Evolutionary conservation across 2,888 invertebrate genomes (phyloP), one percentile per base, ranked within the genome.

Genomic region (Plagodis pulveraria): DNA sequence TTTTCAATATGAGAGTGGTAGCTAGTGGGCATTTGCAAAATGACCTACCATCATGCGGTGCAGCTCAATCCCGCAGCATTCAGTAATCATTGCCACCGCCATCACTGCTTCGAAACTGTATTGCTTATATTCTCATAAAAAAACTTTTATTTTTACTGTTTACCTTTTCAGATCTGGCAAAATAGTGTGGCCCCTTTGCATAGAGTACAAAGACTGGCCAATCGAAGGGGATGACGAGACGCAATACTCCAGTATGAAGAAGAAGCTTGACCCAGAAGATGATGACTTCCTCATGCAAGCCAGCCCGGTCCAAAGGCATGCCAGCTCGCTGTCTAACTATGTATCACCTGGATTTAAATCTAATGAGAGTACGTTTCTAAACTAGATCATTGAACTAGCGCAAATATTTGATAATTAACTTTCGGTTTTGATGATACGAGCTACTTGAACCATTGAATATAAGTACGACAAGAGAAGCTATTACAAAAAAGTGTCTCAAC

Each of bases 181-280:
- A 77, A 88, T 83, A 70, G 89, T 94, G 57, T 88, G 90, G 86
- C 93, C 93, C 0, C 76, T 93, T 6, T 94, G 94, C 76, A 86
- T 91, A 70, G 93, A 93, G 65, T 94, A 94, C 72, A 91, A 93
- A 74, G 91, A 92, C 65, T 86, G 87, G 76, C 66, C 81, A 6
- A 88, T 83, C 11, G 84, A 86, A 8, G 84, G 84, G 1, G 86
- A 86, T 7, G 86, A 85, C 10, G 86, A 87, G 59, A 87, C 84
- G 0, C 91, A 92, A 61, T 89, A 87, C 69, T 72, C 84, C 0
- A 82, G 81, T 41, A 81, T 87, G 77, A 88, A 85, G 69, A 81
- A 80, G 48, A 91, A 88, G 69, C 62, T 86, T 12, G 89, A 87
- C 22, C 71, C 77, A 0, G 93, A 93, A 48, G 93, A 93, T 5